A percentile compares a stretch with the other conserved stretches of the same genome.
phyloP scores from a whole-genome alignment of 2,888 invertebrate species.

The Tryphoninae sp. region DNA sequence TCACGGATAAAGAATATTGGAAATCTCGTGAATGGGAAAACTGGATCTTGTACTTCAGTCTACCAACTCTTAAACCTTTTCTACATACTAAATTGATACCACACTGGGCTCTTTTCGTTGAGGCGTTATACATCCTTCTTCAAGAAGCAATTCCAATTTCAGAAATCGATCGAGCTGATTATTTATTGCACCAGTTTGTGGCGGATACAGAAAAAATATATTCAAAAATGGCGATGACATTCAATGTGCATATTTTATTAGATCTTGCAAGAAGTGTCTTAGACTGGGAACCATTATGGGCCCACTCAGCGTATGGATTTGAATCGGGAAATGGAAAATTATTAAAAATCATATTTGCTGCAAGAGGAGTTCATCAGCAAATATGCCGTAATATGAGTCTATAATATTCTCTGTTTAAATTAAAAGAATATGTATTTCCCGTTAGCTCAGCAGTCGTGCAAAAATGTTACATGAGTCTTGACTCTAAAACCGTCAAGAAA shows the following conservation, averaged over 20 bases:
- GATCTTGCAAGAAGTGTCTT: slow-evolving; percentile 35
- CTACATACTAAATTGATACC: background rate
- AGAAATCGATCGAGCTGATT: slow-evolving; percentile 24
- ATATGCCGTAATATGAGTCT: slow-evolving; percentile 22
- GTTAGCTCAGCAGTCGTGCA: slow-evolving; percentile 19
- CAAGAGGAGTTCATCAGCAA: slow-evolving; percentile 34
- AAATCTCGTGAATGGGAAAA: slow-evolving; percentile 41
- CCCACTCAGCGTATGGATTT: slow-evolving; percentile 36
- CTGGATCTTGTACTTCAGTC: slow-evolving; percentile 34
- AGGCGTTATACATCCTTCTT: slow-evolving; percentile 28
- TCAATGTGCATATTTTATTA: slow-evolving; percentile 31
- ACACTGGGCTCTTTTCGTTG: slow-evolving; percentile 36
- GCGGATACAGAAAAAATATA: slow-evolving; percentile 24
- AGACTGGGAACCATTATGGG: slow-evolving; percentile 40
- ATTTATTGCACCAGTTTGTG: slow-evolving; percentile 24
- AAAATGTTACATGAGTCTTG: slow-evolving; percentile 4
- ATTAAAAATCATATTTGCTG: slow-evolving; percentile 23
- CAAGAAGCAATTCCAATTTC: slow-evolving; percentile 6
- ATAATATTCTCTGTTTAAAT: slow-evolving; percentile 15
- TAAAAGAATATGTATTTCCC: slow-evolving; percentile 31
- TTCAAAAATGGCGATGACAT: slow-evolving; percentile 25
- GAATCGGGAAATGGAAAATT: slow-evolving; percentile 28
- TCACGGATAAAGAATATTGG: slow-evolving; percentile 25
- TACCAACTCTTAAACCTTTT: slow-evolving; percentile 24
- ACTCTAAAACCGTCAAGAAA: background rate